These are phyloP conservation scores for Procavia capensis DNA, from an alignment of 2,113 vertebrate genomes.

Conservation along the genomic window DNA sequence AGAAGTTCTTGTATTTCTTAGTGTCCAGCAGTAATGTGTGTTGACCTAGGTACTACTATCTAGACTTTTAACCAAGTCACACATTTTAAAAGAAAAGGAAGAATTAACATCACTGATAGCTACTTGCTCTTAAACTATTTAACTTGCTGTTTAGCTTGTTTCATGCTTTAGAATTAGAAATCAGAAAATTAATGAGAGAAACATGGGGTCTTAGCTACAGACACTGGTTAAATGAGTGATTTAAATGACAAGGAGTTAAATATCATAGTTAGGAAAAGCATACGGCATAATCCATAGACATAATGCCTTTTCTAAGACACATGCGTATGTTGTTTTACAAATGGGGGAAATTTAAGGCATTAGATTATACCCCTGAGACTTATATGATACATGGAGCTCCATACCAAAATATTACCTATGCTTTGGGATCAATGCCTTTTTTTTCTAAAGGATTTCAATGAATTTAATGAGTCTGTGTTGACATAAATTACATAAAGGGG, in stretches of 20 bases:
- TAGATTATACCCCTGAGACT: neutral
- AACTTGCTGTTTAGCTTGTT: too few relatives aligned
- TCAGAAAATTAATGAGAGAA: neutral
- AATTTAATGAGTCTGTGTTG: neutral
- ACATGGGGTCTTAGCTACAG: neutral
- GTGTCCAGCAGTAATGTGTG: too few relatives aligned
- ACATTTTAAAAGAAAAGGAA: too few relatives aligned
- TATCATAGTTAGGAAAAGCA: neutral
- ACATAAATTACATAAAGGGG: neutral
- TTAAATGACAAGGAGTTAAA: neutral
- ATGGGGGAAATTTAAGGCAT: neutral
- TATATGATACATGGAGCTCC: conserved; percentile 1
- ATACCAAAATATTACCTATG: neutral
- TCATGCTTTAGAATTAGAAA: neutral
- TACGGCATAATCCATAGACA: neutral
- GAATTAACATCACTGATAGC: too few relatives aligned
- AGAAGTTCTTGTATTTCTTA: too few relatives aligned
- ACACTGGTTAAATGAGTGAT: neutral
- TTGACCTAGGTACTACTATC: too few relatives aligned
- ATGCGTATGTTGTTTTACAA: neutral
- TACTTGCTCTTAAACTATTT: too few relatives aligned
- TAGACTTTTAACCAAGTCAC: too few relatives aligned
- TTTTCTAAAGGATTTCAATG: neutral
- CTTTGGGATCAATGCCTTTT: neutral
- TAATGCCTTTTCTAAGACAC: neutral